These are phyloP conservation scores for Rhamnusium bicolor DNA, from an alignment of 2,888 invertebrate genomes.

Conservation along the genomic window DNA sequence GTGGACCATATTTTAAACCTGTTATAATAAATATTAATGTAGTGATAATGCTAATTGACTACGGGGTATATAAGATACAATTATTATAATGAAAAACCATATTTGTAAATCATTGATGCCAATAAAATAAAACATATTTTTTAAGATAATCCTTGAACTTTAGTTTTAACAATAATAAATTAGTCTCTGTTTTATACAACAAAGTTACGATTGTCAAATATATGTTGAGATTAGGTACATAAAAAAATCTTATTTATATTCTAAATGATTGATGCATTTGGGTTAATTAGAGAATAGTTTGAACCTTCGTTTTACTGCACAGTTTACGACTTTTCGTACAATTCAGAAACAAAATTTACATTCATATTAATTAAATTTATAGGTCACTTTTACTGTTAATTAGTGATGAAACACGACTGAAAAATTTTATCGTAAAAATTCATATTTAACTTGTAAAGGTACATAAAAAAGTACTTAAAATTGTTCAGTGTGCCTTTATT, in stretches of 20 bases:
- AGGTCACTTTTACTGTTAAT: slow-evolving; percentile 21
- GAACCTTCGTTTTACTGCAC: not conserved
- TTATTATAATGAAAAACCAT: slow-evolving; percentile 11
- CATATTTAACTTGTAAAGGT: not conserved
- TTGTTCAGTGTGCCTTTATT: not conserved
- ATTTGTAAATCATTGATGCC: slow-evolving; percentile 19
- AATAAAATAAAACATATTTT: slow-evolving; percentile 22
- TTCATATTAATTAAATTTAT: slow-evolving; percentile 21
- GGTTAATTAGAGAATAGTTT: slow-evolving; percentile 12
- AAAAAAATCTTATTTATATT: not conserved
- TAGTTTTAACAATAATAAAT: slow-evolving; percentile 18
- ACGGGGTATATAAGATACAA: not conserved
- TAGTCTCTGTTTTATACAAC: not conserved
- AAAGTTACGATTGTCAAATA: not conserved
- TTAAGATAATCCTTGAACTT: slow-evolving; percentile 17
- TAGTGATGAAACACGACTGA: slow-evolving; percentile 10
- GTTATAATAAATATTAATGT: slow-evolving; percentile 26
- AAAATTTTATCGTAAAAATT: slow-evolving; percentile 22
- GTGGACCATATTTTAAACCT: slow-evolving; percentile 21
- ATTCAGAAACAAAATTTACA: slow-evolving; percentile 10
- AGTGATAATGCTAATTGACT: slow-evolving; percentile 12
- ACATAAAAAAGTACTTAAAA: slow-evolving; percentile 19
- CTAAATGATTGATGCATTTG: slow-evolving; percentile 9
- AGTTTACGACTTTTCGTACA: slow-evolving; percentile 6
- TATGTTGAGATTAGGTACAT: not conserved